Evolutionary conservation across 2,888 invertebrate species (phyloP), one percentile per base, ranked within the genome.

Genomic region (Rhagophthalmus giganteus): DNA sequence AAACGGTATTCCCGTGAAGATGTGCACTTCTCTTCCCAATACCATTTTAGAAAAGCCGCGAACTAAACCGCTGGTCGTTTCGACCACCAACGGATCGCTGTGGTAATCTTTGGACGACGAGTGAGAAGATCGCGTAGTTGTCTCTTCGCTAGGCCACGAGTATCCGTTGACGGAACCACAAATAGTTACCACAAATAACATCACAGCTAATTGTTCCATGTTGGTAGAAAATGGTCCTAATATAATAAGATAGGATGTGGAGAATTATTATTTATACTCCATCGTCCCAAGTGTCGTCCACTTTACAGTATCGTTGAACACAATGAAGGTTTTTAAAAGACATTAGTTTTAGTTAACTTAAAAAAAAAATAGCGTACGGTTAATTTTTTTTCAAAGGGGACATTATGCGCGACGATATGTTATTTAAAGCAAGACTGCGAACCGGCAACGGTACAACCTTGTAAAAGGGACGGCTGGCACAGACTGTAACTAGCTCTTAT

Each of bases 1-100:
- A 71, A 91, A 94, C 9, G 94, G 94, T 56, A 94, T 89, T 2
- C 94, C 94, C 39, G 87, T 87, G 69, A 90, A 94, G 40, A 89
- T 87, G 72, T 92, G 91, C 16, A 94, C 88, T 73, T 94, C 87
- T 42, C 90, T 83, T 39, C 91, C 86, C 74, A 92, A 79, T 61
- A 93, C 87, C 55, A 86, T 86, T 68, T 87, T 87, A 10, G 88
- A 84, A 64, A 85, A 84, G 12, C 93, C 93, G 57, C 89, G 85
- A 45, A 93, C 84, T 52, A 87, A 80, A 1, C 93, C 93, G 65
- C 85, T 88, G 59, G 85, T 87, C 13, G 92, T 93, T 73, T 89
- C 87, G 33, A 93, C 90, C 42, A 91, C 85, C 54, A 91, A 78
- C 0, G 89, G 87, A 72, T 91, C 90, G 71, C 73, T 75, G 61